These are phyloP conservation scores for Serrognathus titanus DNA, from an alignment of 2,888 invertebrate genomes.

Conservation along the genomic window DNA sequence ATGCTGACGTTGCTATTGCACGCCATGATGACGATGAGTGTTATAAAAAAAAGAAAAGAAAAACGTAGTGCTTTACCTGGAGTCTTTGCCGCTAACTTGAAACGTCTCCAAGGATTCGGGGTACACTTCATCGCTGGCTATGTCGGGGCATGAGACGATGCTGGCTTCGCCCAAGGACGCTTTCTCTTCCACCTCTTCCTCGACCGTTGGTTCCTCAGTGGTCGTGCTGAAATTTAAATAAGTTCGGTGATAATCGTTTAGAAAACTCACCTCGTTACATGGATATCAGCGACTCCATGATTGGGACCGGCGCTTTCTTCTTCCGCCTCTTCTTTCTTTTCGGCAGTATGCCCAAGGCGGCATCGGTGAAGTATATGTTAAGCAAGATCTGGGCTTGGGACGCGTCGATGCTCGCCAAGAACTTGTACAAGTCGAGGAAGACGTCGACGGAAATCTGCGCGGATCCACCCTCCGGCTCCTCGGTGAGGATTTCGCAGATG, in stretches of 20 bases:
- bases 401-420: conserved; percentile 58
- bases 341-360: conserved; percentile 34
- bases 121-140: conserved; percentile 19
- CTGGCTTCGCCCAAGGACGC: conserved; percentile 17
- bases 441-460: conserved; percentile 66
- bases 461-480: conserved; percentile 80
- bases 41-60: background rate
- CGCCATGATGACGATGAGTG: background rate
- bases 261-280: no score
- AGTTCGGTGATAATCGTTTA: no score
- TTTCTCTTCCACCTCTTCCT: conserved; percentile 9
- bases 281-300: conserved; percentile 2
- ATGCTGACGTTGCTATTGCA: background rate
- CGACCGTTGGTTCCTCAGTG: background rate
- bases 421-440: conserved; percentile 60
- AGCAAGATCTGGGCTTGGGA: conserved; percentile 42
- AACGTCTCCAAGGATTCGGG: conserved; percentile 3
- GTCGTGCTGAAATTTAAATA: conserved; percentile 1
- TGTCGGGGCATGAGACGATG: conserved; percentile 27
- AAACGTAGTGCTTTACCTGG: no score
- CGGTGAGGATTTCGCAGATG: conserved; percentile 76
- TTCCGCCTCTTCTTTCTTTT: conserved; percentile 8
- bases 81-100: background rate
- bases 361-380: conserved; percentile 43
- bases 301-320: background rate